Evolutionary conservation across 2,888 invertebrate species (phyloP), one percentile per base, ranked within the genome.

Genomic region (Podotricha telesiphe): DNA sequence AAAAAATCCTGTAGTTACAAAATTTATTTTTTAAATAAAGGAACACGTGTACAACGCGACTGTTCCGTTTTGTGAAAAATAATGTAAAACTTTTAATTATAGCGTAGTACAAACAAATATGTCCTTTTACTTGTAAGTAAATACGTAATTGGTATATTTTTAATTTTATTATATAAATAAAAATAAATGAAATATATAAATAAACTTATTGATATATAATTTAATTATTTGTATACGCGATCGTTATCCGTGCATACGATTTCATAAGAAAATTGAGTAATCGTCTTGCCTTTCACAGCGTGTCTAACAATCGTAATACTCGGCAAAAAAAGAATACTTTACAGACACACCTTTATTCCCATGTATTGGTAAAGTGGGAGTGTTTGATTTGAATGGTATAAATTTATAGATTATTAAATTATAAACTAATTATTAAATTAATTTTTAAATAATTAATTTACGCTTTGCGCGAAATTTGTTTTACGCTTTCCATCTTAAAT

Each of bases 221-320:
- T 45, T 15, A 22, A 59, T 59, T 45, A 59, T 45, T n/a, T 45
- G 58, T 59, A 22, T 59, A 59, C 42, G n/a, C 20, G 48, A 66
- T 62, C 28, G 50, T 59, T 47, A 64, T 55, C 45, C 22, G 66
- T 47, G 58, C 53, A 69, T 62, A 67, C 47, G 67, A 69, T 72
- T 69, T 72, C 67, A 74, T 74, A 74, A 75, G 74, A 72, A 71
- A 75, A 74, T 75, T 74, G 69, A 61, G 69, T 68, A 72, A 71
- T 65, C 62, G 69, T 63, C 68, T 66, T 72, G 62, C 75, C 73
- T 76, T 76, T 75, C 76, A 74, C 75, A 69, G 69, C 69, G 22
- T 59, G 22, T 59, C 42, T 22, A 59, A 59, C 20, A 59, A 59
- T 59, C 40, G 15, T 40, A 19, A 22, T 59, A 45, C 20, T 10